Evolutionary conservation across 53 echinoderm and acorn worm genomes (phyloP).

Genomic region (Stichopus horrens): DNA sequence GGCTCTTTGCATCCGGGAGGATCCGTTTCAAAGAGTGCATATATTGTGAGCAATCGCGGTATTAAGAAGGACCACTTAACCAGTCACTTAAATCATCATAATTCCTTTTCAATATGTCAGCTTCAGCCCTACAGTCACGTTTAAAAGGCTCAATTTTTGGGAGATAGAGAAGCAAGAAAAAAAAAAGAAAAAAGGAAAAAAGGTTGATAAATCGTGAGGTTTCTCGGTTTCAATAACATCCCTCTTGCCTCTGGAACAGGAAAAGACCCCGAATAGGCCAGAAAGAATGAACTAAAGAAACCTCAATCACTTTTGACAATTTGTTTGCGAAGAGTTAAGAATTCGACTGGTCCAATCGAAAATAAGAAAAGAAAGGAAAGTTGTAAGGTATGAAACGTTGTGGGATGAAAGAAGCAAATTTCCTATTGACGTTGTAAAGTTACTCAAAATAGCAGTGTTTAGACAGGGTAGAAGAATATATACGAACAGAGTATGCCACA

Average conservation of each 20-base stretch:
- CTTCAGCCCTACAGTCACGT: slow-evolving; percentile 26
- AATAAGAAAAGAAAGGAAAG: too few species aligned
- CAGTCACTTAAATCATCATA: background rate
- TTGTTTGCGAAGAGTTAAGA: background rate
- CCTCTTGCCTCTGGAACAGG: background rate
- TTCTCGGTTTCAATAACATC: background rate
- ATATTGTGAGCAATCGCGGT: slow-evolving; percentile 10
- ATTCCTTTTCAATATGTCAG: slow-evolving; percentile 13
- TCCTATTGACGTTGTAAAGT: too few species aligned
- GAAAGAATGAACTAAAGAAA: background rate
- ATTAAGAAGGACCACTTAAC: slow-evolving; percentile 14
- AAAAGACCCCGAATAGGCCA: background rate
- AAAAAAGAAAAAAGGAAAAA: background rate
- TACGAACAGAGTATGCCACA: too few species aligned
- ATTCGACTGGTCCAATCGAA: too few species aligned
- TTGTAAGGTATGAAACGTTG: too few species aligned
- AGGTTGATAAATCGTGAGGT: background rate
- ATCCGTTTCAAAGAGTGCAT: background rate
- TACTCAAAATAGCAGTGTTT: too few species aligned
- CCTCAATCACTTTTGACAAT: background rate
- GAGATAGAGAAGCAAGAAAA: background rate
- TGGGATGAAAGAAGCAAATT: too few species aligned
- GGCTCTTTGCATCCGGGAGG: background rate
- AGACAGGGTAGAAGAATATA: too few species aligned
- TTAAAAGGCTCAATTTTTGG: background rate